A percentile compares a stretch with the other conserved stretches of the same genome.
Evolutionary conservation across 2,888 invertebrate genomes (phyloP).

Genomic region (Adineta ricciae): DNA sequence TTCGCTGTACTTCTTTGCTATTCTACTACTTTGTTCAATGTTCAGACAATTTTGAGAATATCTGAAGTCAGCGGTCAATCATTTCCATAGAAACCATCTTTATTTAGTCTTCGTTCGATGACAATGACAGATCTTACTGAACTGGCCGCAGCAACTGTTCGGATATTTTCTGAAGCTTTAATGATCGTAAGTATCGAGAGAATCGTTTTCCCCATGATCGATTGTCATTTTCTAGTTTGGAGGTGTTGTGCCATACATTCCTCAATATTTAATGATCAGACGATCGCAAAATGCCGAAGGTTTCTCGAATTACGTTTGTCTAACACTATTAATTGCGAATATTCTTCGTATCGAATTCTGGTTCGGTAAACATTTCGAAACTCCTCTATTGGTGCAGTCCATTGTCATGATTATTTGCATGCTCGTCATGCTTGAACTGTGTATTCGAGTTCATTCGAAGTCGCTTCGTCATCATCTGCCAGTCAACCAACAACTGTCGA

Average conservation of each 20-base stretch:
- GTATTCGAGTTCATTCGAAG: slow-evolving; percentile 63
- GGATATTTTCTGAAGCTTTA: not conserved
- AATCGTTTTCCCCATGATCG: no score
- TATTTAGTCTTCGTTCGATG: not conserved
- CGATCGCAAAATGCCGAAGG: slow-evolving; percentile 74
- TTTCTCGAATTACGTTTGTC: slow-evolving; percentile 89
- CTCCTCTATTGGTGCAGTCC: slow-evolving; percentile 85
- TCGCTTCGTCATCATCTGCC: not conserved
- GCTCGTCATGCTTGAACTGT: slow-evolving; percentile 54
- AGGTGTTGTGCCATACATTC: slow-evolving; percentile 85
- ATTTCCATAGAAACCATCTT: not conserved
- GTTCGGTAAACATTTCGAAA: slow-evolving; percentile 91
- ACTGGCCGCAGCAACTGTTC: not conserved
- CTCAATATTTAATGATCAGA: slow-evolving; percentile 85
- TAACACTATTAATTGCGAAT: slow-evolving; percentile 85
- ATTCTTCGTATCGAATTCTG: slow-evolving; percentile 92
- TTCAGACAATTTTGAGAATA: not conserved
- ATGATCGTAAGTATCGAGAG: not conserved
- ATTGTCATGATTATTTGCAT: slow-evolving; percentile 91
- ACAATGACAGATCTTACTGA: not conserved
- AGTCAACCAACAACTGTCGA: not conserved
- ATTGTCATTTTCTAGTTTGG: slow-evolving; percentile 57
- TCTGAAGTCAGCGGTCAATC: not conserved
- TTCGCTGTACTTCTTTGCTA: not conserved
- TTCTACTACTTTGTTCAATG: not conserved